Evolutionary conservation across 2,888 invertebrate species (phyloP), one percentile per base, ranked within the genome.

Genomic region (Heliothis peltigera): DNA sequence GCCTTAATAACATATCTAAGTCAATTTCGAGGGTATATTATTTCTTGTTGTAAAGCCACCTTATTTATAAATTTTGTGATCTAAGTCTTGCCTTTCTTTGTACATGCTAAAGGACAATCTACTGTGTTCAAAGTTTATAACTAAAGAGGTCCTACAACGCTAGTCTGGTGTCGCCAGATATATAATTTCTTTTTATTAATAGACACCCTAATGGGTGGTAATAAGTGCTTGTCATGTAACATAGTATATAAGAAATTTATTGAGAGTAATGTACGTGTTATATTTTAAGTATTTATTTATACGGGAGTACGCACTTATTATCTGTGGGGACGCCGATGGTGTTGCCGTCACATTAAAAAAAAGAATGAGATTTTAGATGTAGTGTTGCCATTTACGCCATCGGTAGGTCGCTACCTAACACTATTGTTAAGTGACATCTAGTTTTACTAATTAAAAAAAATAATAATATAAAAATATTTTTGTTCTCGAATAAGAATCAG

Each of bases 1-100:
- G 95, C 95, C 95, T 95, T 95, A 94, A 91, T 94, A 94, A 94
- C 94, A 94, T 93, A 94, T 95, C 95, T 94, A 95, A 95, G 95
- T 95, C 94, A 94, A 93, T 94, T 92, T 92, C 86, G 87, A 92
- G 88, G 89, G 86, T 91, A 85, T 88, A 86, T 84, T 82, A 82
- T 87, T 85, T 89, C 87, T 81, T 88, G 88, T 91, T 91, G 89
- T 92, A 87, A 25, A 65, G 59, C 81, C 84, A 77, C 72, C 64
- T 82, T 83, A 82, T 69, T 87, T 87, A 85, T 86, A 83, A 87
- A 85, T 83, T 77, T 86, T 84, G 83, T 75, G 61, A 76, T 79
- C 68, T 70, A 76, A 77, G 75, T 84, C 83, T 85, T 85, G 84
- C 84, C 84, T 82, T 80, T 81, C 81, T 78, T 77, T 81, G 68